Evolutionary conservation across 2,113 vertebrate species (phyloP), one percentile per base, ranked within the genome.

Genomic region (Herpetotheres cachinnans): DNA sequence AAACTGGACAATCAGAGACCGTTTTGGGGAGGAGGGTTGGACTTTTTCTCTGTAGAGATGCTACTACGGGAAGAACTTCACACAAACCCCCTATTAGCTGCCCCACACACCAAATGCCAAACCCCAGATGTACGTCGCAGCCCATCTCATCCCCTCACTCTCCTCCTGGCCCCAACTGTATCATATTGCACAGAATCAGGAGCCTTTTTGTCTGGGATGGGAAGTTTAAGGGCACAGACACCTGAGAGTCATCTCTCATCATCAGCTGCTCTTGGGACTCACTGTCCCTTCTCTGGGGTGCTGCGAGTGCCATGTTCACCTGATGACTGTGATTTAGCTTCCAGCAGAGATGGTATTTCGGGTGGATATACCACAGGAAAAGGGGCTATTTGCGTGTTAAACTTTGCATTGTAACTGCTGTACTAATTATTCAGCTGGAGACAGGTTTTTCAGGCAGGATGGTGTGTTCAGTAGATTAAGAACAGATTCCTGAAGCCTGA

Each of bases 291-390:
- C 80, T 25, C 38, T 0, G 24, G 32, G n/a, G 8, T 42, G n/a
- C 12, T 1, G 4, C 0, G 1, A 34, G 8, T 2, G 8, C 34
- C 1, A 1, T 0, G 2, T 74, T 78, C 44, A 21, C 52, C 14
- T 55, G 65, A 34, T 9, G 21, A 32, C 29, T 22, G 25, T 29
- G 84, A 17, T 36, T 42, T 5, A 42, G 9, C 26, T 82, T 74
- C 38, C 56, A 47, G 22, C 34, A 24, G 38, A 58, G 49, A 7
- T 27, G 67, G 4, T 59, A 6, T 77, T 85, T 86, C 9, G 44
- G 58, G n/a, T 42, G 20, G 56, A 25, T 54, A 29, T 8, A 8
- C 32, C 18, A 0, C 11, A 20, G 71, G 54, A 62, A 74, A 82
- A 82, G 20, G 18, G 34, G 16, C 8, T 46, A 6, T 74, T 74